Evolutionary conservation across 2,797 vertebrate genomes (phyloP).

Genomic region (Phylloscopus collybita): DNA sequence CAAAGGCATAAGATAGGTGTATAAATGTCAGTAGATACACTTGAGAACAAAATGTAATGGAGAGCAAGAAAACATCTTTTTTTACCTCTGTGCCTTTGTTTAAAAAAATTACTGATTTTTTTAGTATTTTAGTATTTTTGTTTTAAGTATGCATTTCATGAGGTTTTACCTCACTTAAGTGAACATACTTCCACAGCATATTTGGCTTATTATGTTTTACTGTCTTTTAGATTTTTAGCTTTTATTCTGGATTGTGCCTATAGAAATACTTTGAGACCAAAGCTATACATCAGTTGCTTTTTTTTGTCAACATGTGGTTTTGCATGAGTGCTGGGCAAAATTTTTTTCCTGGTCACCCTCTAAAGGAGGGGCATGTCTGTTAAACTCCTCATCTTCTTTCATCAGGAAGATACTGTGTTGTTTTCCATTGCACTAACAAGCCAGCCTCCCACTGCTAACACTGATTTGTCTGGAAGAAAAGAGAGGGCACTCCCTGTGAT

Average conservation of each 20-base stretch:
- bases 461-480: conserved; percentile 52
- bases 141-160: background rate
- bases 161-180: background rate
- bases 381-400: background rate
- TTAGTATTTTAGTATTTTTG: background rate
- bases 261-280: background rate
- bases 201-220: background rate
- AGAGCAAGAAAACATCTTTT: background rate
- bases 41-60: background rate
- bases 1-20: background rate
- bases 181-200: background rate
- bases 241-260: background rate
- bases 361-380: background rate
- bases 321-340: background rate
- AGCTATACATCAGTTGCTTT: background rate
- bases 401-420: background rate
- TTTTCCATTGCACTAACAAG: conserved; percentile 21
- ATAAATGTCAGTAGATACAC: background rate
- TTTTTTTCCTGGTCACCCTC: background rate
- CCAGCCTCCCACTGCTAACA: conserved; percentile 27
- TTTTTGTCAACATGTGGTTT: background rate
- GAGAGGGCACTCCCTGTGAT: conserved; percentile 33
- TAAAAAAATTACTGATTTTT: background rate
- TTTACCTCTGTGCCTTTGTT: background rate
- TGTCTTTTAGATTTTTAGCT: background rate